A percentile compares a stretch with the other conserved stretches of the same genome.
phyloP scores from a whole-genome alignment of 1,140 invertebrate species.

The Sinonovacula constricta region DNA sequence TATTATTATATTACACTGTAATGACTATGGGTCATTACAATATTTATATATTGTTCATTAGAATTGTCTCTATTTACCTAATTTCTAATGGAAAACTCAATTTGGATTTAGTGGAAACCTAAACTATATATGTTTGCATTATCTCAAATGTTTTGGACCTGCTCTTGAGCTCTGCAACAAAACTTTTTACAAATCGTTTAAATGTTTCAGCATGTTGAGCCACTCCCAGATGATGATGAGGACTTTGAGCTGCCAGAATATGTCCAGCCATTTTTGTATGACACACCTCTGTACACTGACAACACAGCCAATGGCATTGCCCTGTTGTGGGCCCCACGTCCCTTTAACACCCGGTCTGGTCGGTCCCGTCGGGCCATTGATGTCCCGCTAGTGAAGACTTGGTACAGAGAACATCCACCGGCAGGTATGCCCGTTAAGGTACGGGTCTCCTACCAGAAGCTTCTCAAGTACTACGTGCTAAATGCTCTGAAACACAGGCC shows the following conservation, averaged over 20 bases:
- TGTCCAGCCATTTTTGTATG: constrained; percentile 94
- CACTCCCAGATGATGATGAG: constrained; percentile 93
- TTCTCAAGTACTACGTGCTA: constrained; percentile 98
- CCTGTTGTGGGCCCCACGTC: constrained; percentile 98
- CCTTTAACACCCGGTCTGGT: constrained; percentile 97
- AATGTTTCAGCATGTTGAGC: constrained; percentile 82
- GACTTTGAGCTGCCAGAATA: constrained; percentile 95
- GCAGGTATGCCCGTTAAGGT: constrained; percentile 99
- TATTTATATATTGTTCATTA: no score
- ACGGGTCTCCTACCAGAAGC: constrained; percentile 98
- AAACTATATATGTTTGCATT: no score
- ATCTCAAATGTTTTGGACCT: no score
- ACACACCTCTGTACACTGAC: constrained; percentile 97
- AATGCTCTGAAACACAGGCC: constrained; percentile 98
- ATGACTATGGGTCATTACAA: no score
- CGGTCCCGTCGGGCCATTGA: constrained; percentile 92
- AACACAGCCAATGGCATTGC: constrained; percentile 99
- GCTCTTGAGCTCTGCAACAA: background rate
- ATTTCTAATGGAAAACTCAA: no score
- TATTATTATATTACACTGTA: no score
- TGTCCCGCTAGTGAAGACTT: constrained; percentile 97
- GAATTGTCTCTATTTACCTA: no score
- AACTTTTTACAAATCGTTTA: constrained; percentile 5
- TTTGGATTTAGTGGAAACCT: no score
- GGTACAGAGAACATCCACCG: constrained; percentile 97